These are phyloP conservation scores for Campodea augens DNA, from an alignment of 1,140 invertebrate genomes.

Conservation along the genomic window DNA sequence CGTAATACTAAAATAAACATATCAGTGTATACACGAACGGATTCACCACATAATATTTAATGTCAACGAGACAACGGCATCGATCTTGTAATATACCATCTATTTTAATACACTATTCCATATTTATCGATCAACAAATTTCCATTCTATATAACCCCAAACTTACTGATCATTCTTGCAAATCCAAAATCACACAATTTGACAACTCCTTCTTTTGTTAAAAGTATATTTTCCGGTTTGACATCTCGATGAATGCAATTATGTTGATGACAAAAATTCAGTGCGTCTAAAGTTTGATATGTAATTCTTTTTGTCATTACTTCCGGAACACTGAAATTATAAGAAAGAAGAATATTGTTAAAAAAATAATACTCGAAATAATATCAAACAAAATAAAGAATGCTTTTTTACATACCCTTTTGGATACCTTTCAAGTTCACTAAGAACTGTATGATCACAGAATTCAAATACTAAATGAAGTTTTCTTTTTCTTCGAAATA, in stretches of 20 bases:
- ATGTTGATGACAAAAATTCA: constrained; percentile 90
- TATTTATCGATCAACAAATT: no score
- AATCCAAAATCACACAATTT: constrained; percentile 99
- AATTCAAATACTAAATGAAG: constrained; percentile 97
- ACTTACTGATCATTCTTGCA: constrained; percentile 84
- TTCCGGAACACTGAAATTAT: constrained; percentile 31
- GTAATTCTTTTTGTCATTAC: constrained; percentile 73
- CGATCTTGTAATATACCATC: no score
- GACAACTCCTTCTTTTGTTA: constrained; percentile 83
- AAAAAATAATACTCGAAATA: no score
- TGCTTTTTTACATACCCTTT: constrained; percentile 33
- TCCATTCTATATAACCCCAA: no score
- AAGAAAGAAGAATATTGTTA: no score
- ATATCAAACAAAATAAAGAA: no score
- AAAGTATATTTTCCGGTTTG: constrained; percentile 95
- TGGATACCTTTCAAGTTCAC: constrained; percentile 85
- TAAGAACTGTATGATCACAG: constrained; percentile 90
- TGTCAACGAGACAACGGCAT: no score
- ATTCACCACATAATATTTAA: no score
- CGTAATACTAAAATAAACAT: no score
- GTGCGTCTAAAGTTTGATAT: constrained; percentile 86
- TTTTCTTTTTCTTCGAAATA: constrained; percentile 88
- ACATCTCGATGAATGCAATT: constrained; percentile 94
- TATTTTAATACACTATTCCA: no score
- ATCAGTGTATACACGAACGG: no score